Base-by-base conservation (phyloP, 2,888 invertebrate genomes). In the Polyommatus icarus region DNA sequence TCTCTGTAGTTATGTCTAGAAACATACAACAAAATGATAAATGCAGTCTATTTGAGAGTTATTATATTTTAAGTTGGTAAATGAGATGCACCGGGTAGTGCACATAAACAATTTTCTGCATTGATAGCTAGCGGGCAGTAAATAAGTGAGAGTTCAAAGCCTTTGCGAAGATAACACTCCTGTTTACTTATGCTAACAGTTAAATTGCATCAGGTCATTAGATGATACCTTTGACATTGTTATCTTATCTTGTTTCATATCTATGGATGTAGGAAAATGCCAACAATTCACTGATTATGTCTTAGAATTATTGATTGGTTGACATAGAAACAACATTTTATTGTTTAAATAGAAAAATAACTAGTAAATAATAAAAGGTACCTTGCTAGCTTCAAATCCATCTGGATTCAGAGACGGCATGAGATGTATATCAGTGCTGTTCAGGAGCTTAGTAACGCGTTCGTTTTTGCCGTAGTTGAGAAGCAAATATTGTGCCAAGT, bases 381-480 rank as follows among this genome's bases (percentile, higher is more conserved):
- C 97, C 95, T 95, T 87, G 77, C 99, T 97, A 78, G 95, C 95
- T 87, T 98, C 98, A 94, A 96, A 99, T 20, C 99, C 99, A 95
- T 99, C 96, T 57, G 99, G 99, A 94, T 99, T 99, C 96, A 99
- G 96, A 0, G 98, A 97, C 0, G 99, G 99, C 98, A 99, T 97
- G 84, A 99, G 93, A 90, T 97, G 99, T 81, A 99, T 98, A 87
- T 99, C 97, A 0, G 98, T 99, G 5, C 91, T 95, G 86, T 99
- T 96, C 0, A 99, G 95, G 78, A 99, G 90, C 79, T 94, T 94
- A 0, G 97, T 97, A 29, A 99, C 95, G 78, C 97, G 93, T 0
- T 95, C 93, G 83, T 95, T 95, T 78, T 93, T 95, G 3, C 96
- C 96, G 86, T 97, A 97, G 86, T 97, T 97, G 10, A 95, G 90